A percentile compares a stretch with the other conserved stretches of the same genome.
These are phyloP conservation scores for Patella caerulea DNA, from an alignment of 2,888 invertebrate species.

Conservation along the genomic window DNA sequence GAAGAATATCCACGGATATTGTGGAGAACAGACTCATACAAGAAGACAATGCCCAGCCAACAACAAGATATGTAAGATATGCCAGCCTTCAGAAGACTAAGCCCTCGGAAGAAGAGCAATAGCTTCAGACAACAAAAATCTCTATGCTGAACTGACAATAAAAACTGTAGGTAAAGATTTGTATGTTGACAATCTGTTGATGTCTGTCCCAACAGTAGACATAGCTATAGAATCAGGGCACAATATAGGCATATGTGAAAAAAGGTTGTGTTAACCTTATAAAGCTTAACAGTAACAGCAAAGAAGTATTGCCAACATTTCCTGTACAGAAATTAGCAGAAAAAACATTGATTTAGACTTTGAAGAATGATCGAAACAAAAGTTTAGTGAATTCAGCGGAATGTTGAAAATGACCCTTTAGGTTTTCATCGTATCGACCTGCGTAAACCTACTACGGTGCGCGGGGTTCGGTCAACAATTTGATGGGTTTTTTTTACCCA, in stretches of 20 bases:
- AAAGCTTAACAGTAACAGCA: constrained; percentile 21
- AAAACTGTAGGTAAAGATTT: constrained; percentile 27
- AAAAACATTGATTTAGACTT: constrained; percentile 5
- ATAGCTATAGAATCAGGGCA: constrained; percentile 14
- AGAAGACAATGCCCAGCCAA: constrained; percentile 10
- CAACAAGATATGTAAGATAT: background rate
- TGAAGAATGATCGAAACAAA: too few relatives aligned
- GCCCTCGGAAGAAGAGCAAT: too few relatives aligned
- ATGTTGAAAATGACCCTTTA: too few relatives aligned
- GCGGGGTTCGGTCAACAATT: background rate
- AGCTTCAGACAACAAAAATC: background rate
- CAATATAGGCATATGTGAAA: constrained; percentile 18
- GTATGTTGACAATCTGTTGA: constrained; percentile 34
- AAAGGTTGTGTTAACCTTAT: constrained; percentile 15
- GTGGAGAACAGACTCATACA: background rate
- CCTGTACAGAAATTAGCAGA: constrained; percentile 13
- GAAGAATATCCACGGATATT: background rate
- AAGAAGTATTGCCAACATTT: constrained; percentile 17
- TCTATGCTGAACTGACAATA: constrained; percentile 17
- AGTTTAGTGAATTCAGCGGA: too few relatives aligned
- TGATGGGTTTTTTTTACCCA: constrained; percentile 39
- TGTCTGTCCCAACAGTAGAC: constrained; percentile 19
- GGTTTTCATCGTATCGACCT: background rate
- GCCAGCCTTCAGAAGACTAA: too few relatives aligned
- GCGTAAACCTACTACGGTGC: constrained; percentile 12